These are phyloP conservation scores for Oceanodroma leucorhoa DNA, from an alignment of 2,797 vertebrate species.

Conservation along the genomic window DNA sequence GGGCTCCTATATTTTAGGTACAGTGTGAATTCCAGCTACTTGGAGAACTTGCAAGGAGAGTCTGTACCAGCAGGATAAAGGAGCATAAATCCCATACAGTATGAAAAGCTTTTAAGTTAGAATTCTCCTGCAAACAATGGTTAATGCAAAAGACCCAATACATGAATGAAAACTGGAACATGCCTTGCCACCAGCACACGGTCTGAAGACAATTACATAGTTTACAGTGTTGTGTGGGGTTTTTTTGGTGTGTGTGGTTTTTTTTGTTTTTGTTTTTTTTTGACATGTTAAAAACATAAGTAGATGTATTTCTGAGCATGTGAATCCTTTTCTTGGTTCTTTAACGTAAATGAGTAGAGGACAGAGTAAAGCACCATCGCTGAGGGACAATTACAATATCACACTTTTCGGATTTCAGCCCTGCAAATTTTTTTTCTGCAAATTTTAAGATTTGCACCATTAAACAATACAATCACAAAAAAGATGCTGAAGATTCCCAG, in stretches of 20 bases:
- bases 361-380: slow-evolving; percentile 33
- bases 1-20: slow-evolving; percentile 73
- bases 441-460: not conserved
- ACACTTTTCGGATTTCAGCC: not conserved
- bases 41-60: slow-evolving; percentile 61
- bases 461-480: not conserved
- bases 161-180: slow-evolving; percentile 29
- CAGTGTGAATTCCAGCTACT: slow-evolving; percentile 69
- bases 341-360: not conserved
- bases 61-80: slow-evolving; percentile 59
- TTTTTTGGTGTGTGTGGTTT: not conserved
- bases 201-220: not conserved
- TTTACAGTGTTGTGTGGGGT: not conserved
- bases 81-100: slow-evolving; percentile 66
- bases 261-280: not conserved
- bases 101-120: slow-evolving; percentile 64
- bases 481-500: not conserved
- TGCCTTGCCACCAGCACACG: not conserved
- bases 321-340: not conserved
- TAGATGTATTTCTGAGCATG: not conserved
- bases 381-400: not conserved
- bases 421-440: not conserved
- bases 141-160: slow-evolving; percentile 62
- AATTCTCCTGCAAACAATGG: slow-evolving; percentile 60
- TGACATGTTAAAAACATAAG: not conserved